Evolutionary conservation across 2,113 vertebrate genomes (phyloP), one percentile per base, ranked within the genome.

Genomic region (Tylochromis polylepis): DNA sequence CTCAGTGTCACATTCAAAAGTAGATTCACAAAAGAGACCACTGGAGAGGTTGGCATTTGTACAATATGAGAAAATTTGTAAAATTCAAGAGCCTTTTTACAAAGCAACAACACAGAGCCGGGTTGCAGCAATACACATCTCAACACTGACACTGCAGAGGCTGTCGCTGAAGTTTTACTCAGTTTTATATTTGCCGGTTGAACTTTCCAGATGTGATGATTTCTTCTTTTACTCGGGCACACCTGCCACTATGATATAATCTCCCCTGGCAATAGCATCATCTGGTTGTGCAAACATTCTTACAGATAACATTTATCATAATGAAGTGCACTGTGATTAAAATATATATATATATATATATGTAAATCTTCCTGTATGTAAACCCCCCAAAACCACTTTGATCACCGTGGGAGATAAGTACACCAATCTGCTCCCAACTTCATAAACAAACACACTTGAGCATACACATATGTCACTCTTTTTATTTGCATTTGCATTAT

Each of bases 1-100:
- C 12, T 78, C 22, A 43, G 85, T 16, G 12, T 88, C 83, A 89
- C 90, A 84, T 92, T 91, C 82, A 83, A 41, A 34, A 84, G 22
- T 3, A 88, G 22, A 60, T 59, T 92, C 60, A 85, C 88, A 78
- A 34, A 67, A 60, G 18, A 84, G 56, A 90, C 56, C 31, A 53
- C 16, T 15, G 56, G 58, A 87, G 65, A 82, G 10, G 8, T 22
- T 81, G 31, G 22, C 31, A 24, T 85, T 78, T 81, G 34, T 87
- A 85, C 77, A 89, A 65, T 20, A 86, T 82, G 46, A 83, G 41
- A 22, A 62, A 79, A 91, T 84, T 12, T 5, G 55, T 18, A 57
- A 8, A 65, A 65, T 11, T 51, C 11, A 80, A 36, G 43, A 77
- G 12, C 53, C 58, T 58, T 65, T 79, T 83, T 15, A 87, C 27